Evolutionary conservation across 2,113 vertebrate species (phyloP), one percentile per base, ranked within the genome.

Genomic region (Miniopterus natalensis): DNA sequence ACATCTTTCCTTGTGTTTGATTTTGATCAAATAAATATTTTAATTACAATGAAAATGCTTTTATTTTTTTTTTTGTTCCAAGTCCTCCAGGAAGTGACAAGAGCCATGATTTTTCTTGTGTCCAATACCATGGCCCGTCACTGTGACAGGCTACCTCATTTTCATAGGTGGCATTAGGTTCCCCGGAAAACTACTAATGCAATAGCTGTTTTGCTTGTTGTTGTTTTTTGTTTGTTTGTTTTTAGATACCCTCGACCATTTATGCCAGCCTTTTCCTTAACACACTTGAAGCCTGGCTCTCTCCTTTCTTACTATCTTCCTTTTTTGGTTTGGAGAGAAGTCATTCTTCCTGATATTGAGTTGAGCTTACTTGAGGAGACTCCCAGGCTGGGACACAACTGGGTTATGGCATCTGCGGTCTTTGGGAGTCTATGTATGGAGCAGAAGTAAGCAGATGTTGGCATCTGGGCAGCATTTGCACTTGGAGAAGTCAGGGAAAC

Each of bases 1-100:
- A 73, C 51, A 51, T 20, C 17, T 95, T 86, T 73, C 40, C 40
- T 94, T 77, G 45, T 55, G 70, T 74, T 87, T 65, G 36, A 81
- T 40, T 95, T 83, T 90, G 79, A 92, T 57, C 47, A 84, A 31
- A 57, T 23, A 57, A 93, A 23, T 31, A 61, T 63, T 31, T 36
- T 70, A 66, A 88, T 59, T 40, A 84, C 40, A 65, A 47, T 68
- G 14, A 86, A 40, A 49, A 14, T 47, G 66, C 14, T 65, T 92
- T 74, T 84, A 21, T 61, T 80, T 31, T 55, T 8, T 42, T 29
- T 40, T 6, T 68, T 23, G 45, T 66, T 55, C 13, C 45, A 70
- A 45, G 66, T 36, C 74, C 63, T 49, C 42, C 14, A 61, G 49
- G 45, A 85, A 23, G 8, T 1, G 74, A 47, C 0, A 10, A 11